Evolutionary conservation across 1,140 invertebrate species (phyloP), one percentile per base, ranked within the genome.

Genomic region (Pachyrhynchus sulphureomaculatus): DNA sequence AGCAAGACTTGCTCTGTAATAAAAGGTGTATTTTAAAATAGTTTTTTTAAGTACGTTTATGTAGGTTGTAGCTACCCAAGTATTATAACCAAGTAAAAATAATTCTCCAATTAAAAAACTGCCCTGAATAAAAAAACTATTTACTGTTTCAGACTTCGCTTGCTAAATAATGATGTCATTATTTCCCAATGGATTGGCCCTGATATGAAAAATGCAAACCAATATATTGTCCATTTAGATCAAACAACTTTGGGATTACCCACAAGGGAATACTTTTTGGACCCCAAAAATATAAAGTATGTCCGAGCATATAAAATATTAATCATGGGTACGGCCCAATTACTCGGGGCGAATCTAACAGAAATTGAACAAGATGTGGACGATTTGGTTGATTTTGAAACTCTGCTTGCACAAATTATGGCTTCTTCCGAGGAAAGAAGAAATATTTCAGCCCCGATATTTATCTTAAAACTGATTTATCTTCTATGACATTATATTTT

Each of bases 141-240:
- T 3, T 29, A 29, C 12, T 20, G 9, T 20, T 44, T 39, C 23
- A 62, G 60, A 53, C 72, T 96, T 8, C 80, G 91, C 37, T 78
- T 90, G 4, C 92, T 87, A 67, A 93, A 94, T 75, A 93, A 93
- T 64, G 89, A 93, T 65, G 86, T 90, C 39, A 76, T 94, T 0
- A 85, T 93, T 62, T 85, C 89, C 0, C 85, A 93, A 72, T 92
- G 89, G 88, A 88, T 95, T 37, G 90, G 89, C 10, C 88, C 92
- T 0, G 92, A 96, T 72, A 90, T 93, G 20, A 92, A 92, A 72
- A 92, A 95, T 77, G 92, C 92, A 0, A 84, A 91, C 66, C 82
- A 87, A 69, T 90, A 93, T 74, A 86, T 94, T 1, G 90, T 95
- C 65, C 91, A 94, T 78, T 84, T 95, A 65, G 92, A 96, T 80